Evolutionary conservation across 2,113 vertebrate species (phyloP).

Genomic region (Balaenoptera acutorostrata): DNA sequence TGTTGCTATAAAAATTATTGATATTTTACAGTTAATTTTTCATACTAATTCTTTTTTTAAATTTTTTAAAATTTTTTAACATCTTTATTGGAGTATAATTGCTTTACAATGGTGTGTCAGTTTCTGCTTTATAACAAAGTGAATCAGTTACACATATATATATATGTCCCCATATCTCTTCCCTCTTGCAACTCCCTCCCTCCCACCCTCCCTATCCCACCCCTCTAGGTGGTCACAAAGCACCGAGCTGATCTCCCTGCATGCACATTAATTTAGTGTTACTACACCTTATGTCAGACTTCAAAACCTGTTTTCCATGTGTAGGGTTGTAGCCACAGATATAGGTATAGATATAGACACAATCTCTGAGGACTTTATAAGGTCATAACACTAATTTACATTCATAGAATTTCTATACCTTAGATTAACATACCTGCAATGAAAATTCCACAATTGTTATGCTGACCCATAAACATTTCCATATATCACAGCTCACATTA

Average conservation of each 20-base stretch:
- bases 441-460: background rate
- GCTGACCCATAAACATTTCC: background rate
- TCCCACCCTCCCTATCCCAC: no score
- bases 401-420: background rate
- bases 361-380: background rate
- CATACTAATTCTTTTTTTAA: background rate
- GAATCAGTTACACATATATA: no score
- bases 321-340: background rate
- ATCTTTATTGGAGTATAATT: no score
- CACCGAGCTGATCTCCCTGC: no score
- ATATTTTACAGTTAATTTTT: background rate
- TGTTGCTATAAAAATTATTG: background rate
- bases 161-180: no score
- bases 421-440: background rate
- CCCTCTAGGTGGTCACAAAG: no score
- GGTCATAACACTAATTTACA: background rate
- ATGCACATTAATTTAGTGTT: background rate
- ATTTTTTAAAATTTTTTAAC: no score
- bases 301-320: background rate
- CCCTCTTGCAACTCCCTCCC: no score
- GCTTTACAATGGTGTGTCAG: no score
- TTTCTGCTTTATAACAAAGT: no score
- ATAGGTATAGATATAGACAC: background rate
- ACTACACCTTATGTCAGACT: background rate
- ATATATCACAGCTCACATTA: constrained; percentile 41